A percentile compares a stretch with the other conserved stretches of the same genome.
Evolutionary conservation across 2,113 vertebrate genomes (phyloP).

Genomic region (Gnathonemus echidnorhynchus): DNA sequence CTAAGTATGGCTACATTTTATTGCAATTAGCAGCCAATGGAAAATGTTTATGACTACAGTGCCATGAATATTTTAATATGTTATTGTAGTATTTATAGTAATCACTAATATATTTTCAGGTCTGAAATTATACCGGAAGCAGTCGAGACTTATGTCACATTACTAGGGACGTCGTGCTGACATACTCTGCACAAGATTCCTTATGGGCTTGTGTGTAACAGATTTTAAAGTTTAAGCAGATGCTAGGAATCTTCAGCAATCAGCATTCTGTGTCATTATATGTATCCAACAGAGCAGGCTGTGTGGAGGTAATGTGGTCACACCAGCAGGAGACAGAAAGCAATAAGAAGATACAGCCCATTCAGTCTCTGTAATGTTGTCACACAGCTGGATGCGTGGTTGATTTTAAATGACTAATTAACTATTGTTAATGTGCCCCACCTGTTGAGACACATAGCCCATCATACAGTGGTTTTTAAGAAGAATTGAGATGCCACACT

Average conservation of each 20-base stretch:
- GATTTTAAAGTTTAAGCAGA: neutral
- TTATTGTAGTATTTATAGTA: neutral
- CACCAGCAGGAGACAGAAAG: neutral
- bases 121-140: neutral
- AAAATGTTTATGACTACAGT: neutral
- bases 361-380: conserved; percentile 1
- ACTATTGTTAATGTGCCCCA: neutral
- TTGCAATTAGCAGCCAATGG: neutral
- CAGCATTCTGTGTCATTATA: neutral
- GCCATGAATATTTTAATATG: neutral
- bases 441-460: neutral
- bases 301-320: neutral
- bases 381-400: neutral
- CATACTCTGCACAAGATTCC: neutral
- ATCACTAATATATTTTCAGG: neutral
- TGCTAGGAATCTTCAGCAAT: neutral
- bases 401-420: conserved; percentile 2
- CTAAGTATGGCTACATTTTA: neutral
- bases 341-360: neutral
- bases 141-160: neutral
- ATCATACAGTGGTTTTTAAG: neutral
- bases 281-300: neutral
- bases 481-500: neutral
- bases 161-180: neutral
- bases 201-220: neutral